Evolutionary conservation across 2,888 invertebrate species (phyloP), one percentile per base, ranked within the genome.

Genomic region (Leptinotarsa peninsularis): DNA sequence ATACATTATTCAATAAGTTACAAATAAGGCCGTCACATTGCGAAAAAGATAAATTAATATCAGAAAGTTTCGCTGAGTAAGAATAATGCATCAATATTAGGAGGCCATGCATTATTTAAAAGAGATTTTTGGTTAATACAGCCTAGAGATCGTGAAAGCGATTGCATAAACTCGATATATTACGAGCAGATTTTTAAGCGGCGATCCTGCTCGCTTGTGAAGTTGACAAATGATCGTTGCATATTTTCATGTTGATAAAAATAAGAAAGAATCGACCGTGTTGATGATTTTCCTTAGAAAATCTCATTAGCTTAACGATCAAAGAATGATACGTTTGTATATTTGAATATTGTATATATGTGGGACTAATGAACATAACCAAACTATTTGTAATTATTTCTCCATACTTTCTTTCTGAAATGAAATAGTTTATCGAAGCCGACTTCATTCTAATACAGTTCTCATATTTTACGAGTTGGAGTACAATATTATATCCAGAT

Each of bases 1-100:
- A 80, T 80, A 78, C 76, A 80, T 80, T 77, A 80, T 80, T 80
- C 80, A 80, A 72, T 80, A 76, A 78, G 77, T 74, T 77, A 80
- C 76, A 78, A 78, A 80, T 80, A 78, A 75, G 73, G 73, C 74
- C 71, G 74, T 76, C 71, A 71, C 76, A 77, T 80, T 76, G 71
- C 74, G 73, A 75, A 78, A 78, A 78, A 78, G 80, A 80, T 78
- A 77, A 80, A 80, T 80, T 80, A 78, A 80, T 78, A 76, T 80
- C 76, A 58, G 69, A 73, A 74, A 77, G 77, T 77, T 77, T 76
- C 72, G 78, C 76, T 67, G 76, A 77, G 76, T 78, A 76, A 76
- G 76, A 78, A 78, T 71, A 78, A 76, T 78, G 68, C 71, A 71
- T 74, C 74, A 71, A 58, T 70, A 70, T 58, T 18, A 70, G 58